Conservation (phyloP, 1,140 invertebrate genomes). For the Zaprionus ornatus region DNA sequence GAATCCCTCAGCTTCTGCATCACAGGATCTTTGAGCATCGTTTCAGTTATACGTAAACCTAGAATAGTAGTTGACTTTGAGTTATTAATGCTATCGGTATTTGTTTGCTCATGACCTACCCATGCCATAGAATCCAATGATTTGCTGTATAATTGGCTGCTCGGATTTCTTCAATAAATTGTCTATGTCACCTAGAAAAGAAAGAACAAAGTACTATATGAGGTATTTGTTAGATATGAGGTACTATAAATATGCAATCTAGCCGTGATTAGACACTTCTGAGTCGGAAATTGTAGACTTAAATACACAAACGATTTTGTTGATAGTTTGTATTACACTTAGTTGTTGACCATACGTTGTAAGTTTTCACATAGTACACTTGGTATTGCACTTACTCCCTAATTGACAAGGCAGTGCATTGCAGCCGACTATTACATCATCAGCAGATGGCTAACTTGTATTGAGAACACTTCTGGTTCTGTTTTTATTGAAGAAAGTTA, state of each 20-base stretch:
- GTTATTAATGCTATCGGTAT: neutral
- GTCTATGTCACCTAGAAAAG: constrained; percentile 38
- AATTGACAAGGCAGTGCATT: neutral
- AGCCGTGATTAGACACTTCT: neutral
- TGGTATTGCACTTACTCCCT: neutral
- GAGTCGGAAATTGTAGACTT: neutral
- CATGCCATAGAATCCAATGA: constrained; percentile 62
- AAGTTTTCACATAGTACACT: neutral
- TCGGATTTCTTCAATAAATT: constrained; percentile 50
- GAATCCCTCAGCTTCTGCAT: constrained; percentile 51
- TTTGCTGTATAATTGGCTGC: constrained; percentile 53
- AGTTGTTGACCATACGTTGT: neutral
- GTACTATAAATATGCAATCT: neutral
- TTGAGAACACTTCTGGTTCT: no score
- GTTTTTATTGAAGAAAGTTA: neutral
- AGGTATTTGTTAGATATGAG: neutral
- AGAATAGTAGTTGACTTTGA: neutral
- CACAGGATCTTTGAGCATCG: constrained; percentile 44
- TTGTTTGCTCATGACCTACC: constrained; percentile 36
- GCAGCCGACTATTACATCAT: neutral
- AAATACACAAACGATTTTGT: neutral
- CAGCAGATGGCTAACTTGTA: neutral
- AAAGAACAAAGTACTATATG: neutral
- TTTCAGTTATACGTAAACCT: constrained; percentile 53
- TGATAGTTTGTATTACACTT: neutral